Conservation (phyloP, 2,113 vertebrate species). For the Hyla sarda region DNA sequence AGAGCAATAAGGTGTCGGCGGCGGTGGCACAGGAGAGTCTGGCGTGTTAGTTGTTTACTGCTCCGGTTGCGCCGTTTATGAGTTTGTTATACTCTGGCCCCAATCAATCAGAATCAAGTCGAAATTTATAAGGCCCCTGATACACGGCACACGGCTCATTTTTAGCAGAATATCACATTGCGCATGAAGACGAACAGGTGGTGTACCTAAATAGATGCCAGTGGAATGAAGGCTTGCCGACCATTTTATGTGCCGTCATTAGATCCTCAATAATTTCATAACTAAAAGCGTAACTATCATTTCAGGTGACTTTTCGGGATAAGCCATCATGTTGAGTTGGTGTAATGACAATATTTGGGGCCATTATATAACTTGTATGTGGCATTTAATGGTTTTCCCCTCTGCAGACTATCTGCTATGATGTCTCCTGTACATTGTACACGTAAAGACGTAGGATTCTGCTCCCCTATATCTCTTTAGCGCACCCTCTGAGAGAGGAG, state of each 20-base stretch:
- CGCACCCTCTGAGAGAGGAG: too few relatives aligned
- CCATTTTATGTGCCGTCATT: not conserved
- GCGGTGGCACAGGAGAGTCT: constrained; percentile 4
- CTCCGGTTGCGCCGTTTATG: not conserved
- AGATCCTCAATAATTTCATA: not conserved
- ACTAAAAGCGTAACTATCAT: not conserved
- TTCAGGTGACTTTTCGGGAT: not conserved
- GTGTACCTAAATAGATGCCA: not conserved
- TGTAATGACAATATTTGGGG: too few relatives aligned
- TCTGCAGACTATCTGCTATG: too few relatives aligned
- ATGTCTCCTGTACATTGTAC: too few relatives aligned
- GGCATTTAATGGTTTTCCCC: too few relatives aligned
- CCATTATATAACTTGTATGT: too few relatives aligned
- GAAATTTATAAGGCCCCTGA: constrained; percentile 41
- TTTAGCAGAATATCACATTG: not conserved
- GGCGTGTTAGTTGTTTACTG: constrained; percentile 4
- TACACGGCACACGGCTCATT: not conserved
- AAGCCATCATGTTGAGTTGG: not conserved
- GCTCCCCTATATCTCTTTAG: too few relatives aligned
- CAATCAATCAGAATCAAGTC: constrained; percentile 13
- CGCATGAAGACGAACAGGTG: constrained; percentile 33
- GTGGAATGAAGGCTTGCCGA: not conserved
- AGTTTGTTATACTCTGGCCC: not conserved
- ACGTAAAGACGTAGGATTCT: too few relatives aligned
- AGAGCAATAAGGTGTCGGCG: constrained; percentile 13